Conservation (phyloP, 1,140 invertebrate species). For the Carposina sasakii region DNA sequence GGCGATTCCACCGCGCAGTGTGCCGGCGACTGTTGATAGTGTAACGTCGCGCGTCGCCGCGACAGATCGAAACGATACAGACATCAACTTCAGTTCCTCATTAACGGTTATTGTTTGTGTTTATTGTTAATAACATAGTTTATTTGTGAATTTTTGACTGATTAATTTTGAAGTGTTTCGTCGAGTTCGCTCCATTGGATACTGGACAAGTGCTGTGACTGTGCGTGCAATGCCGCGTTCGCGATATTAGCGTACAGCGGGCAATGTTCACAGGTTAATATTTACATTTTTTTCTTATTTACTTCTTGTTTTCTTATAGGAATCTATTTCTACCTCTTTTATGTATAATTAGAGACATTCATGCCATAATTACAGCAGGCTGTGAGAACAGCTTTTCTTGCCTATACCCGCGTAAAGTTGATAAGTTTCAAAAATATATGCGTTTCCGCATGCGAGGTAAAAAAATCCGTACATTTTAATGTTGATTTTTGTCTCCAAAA, state of each 20-base stretch:
- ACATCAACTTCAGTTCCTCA: constrained; percentile 52
- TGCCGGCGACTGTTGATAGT: constrained; percentile 62
- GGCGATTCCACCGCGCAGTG: constrained; percentile 55
- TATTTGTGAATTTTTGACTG: constrained; percentile 64
- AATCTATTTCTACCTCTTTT: too few relatives aligned
- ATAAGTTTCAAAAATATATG: too few relatives aligned
- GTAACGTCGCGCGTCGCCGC: constrained; percentile 47
- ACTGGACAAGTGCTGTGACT: constrained; percentile 65
- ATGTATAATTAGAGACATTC: too few relatives aligned
- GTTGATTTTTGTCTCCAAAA: too few relatives aligned
- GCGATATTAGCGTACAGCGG: constrained; percentile 61
- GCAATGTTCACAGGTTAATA: constrained; percentile 68
- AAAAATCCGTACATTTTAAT: too few relatives aligned
- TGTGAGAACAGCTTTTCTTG: too few relatives aligned
- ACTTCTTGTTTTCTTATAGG: constrained; percentile 42
- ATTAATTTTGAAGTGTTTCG: constrained; percentile 42
- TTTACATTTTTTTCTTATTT: too few relatives aligned
- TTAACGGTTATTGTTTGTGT: constrained; percentile 54
- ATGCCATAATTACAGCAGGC: too few relatives aligned
- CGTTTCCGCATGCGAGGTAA: too few relatives aligned
- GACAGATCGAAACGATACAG: constrained; percentile 45
- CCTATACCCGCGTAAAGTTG: too few relatives aligned
- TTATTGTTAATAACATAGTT: constrained; percentile 52
- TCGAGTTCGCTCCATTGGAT: constrained; percentile 41
- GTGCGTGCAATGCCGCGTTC: constrained; percentile 62